Conservation (phyloP, 1,140 invertebrate species). For the Megalonaias nervosa region DNA sequence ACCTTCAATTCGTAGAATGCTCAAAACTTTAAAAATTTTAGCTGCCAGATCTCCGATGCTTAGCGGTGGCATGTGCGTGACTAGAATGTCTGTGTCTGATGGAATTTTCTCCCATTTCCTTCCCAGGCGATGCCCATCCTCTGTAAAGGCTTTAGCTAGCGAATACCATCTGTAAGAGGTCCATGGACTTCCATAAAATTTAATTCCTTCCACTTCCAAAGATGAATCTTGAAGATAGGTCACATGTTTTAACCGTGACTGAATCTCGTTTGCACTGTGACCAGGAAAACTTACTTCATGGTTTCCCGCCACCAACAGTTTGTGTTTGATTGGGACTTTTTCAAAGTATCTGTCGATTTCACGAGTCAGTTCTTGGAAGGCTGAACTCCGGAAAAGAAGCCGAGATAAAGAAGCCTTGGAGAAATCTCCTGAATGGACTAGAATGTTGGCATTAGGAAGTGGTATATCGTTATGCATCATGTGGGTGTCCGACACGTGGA, state of each 20-base stretch:
- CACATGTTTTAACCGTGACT: constrained; percentile 6
- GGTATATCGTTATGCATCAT: constrained; percentile 23
- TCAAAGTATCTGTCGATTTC: constrained; percentile 26
- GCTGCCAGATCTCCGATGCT: constrained; percentile 19
- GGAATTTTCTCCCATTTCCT: constrained; percentile 18
- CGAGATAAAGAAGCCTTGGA: constrained; percentile 5
- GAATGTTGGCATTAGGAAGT: constrained; percentile 24
- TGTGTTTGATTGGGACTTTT: constrained; percentile 18
- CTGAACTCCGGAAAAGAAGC: constrained; percentile 3
- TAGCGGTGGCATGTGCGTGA: constrained; percentile 31
- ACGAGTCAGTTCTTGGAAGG: background rate
- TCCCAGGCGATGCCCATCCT: background rate
- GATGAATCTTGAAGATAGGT: constrained; percentile 24
- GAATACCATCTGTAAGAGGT: constrained; percentile 17
- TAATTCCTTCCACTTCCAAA: constrained; percentile 23
- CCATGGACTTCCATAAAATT: constrained; percentile 29
- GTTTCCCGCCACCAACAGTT: constrained; percentile 29
- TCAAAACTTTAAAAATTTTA: constrained; percentile 6
- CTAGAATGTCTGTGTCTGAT: constrained; percentile 22
- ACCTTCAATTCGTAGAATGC: background rate
- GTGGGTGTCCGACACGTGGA: constrained; percentile 35
- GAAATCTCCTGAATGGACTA: constrained; percentile 32
- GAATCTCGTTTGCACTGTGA: background rate
- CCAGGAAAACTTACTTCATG: constrained; percentile 22
- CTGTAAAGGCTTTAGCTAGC: constrained; percentile 17